A percentile compares a stretch with the other conserved stretches of the same genome.
These are phyloP conservation scores for Ptyas mucosa DNA, from an alignment of 2,113 vertebrate species.

Conservation along the genomic window DNA sequence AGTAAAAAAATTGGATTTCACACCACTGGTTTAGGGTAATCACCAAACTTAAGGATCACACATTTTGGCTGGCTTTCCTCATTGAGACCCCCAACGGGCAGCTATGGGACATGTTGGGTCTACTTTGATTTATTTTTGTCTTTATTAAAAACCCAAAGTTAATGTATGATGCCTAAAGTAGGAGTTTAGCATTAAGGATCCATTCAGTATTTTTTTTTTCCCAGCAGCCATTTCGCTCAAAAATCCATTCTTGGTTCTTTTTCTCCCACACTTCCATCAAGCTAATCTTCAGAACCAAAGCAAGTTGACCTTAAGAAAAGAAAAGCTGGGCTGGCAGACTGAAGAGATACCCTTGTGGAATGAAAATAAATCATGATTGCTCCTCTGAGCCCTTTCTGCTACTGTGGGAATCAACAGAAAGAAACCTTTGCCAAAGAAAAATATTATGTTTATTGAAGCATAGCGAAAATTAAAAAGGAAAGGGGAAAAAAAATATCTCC, in stretches of 20 bases:
- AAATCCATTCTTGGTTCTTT: not conserved
- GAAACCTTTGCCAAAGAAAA: not conserved
- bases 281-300: not conserved
- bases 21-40: not conserved
- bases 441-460: not conserved
- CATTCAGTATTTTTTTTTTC: not conserved
- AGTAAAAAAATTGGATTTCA: too few species aligned
- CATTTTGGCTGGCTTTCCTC: not conserved
- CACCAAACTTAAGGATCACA: not conserved
- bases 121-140: not conserved
- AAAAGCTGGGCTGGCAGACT: not conserved
- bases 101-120: not conserved
- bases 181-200: not conserved
- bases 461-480: not conserved
- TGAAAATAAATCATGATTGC: not conserved
- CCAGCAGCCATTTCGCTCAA: not conserved
- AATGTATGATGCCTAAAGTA: not conserved
- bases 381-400: not conserved
- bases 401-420: not conserved
- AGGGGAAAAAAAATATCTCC: not conserved
- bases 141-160: not conserved
- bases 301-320: not conserved
- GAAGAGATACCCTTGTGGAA: too few species aligned
- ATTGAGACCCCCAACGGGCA: not conserved
- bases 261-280: not conserved